Base-by-base conservation (phyloP, 2,888 invertebrate genomes). In the Drosophila borealis region DNA sequence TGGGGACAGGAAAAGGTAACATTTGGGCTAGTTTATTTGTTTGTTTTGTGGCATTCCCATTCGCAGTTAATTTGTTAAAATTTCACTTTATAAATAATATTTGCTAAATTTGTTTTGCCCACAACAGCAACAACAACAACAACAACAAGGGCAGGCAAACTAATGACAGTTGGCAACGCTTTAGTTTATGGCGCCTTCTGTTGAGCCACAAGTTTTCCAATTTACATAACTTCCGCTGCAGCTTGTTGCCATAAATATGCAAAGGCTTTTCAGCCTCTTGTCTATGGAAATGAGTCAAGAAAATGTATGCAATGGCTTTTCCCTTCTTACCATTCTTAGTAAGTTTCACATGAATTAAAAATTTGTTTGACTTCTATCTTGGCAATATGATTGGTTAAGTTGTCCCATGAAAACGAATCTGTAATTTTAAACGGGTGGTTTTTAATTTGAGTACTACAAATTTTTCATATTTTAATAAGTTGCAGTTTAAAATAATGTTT, bases 41-140 rank as follows among this genome's bases (percentile, higher is more conserved):
- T 71, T 76, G 62, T 55, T 62, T 45, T 78, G 64, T 61, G 72
- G 66, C 55, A 61, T 70, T 65, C 64, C 10, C 72, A 66, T 74
- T 85, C 70, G 77, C 69, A 85, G 85, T 85, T 88, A 85, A 85
- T 85, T 88, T 85, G 82, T 72, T 88, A 79, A 81, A 81, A 80
- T 88, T 85, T 80, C 60, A 73, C 76, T 84, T 70, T 70, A 80
- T 87, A 87, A 78, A 85, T 88, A 74, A 77, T 80, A 68, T 72
- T 74, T 64, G 10, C 41, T 63, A 77, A 70, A 77, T 77, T 67
- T 70, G 50, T 70, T 61, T 65, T 59, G 55, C 56, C 46, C 67
- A 64, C 57, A 51, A 34, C 14, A 65, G 33, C 34, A 53, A 46
- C 19, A 72, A 64, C 57, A 51, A 34, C 14, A 65, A 36, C 34